A percentile compares a stretch with the other conserved stretches of the same genome.
Conservation (phyloP, 1,140 invertebrate genomes). For the Apis mellifera region Amel_HAv3.1 CM009931.2:25490501-25491000, state of each 20-base stretch:
- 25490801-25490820: not conserved
- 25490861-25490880: not conserved
- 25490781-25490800: not conserved
- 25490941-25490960: too few species aligned
- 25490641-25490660: too few species aligned
- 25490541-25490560: too few species aligned
- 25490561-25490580: too few species aligned
- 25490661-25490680: not conserved
- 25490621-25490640: too few species aligned
- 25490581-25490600: too few species aligned
- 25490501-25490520: too few species aligned
- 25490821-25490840: not conserved
- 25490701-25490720: not conserved
- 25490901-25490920: too few species aligned
- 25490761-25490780: not conserved
- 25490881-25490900: not conserved
- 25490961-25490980: conserved; percentile 39
- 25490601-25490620: too few species aligned
- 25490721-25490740: not conserved
- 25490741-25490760: not conserved
- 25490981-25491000: conserved; percentile 46
- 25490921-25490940: too few species aligned
- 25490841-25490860: not conserved
- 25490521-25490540: not conserved
- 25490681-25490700: not conserved